Evolutionary conservation across 2,888 invertebrate species (phyloP).

Genomic region (Papilio protenor): DNA sequence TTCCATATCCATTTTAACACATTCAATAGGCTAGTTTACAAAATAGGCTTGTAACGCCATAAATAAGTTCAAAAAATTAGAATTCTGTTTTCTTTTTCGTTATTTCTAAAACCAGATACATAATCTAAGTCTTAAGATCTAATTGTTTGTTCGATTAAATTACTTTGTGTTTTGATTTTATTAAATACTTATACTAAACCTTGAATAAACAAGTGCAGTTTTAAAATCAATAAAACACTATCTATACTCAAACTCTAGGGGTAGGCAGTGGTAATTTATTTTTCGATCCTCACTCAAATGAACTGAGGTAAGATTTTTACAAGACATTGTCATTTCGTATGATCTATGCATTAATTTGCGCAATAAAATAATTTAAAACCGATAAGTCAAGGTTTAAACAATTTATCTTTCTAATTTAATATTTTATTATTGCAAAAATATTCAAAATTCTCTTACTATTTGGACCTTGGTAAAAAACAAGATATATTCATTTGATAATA

Average conservation of each 20-base stretch:
- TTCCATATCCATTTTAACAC: not conserved
- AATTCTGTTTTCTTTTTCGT: too few species aligned
- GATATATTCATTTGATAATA: not conserved
- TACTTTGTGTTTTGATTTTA: too few species aligned
- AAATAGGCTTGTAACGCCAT: too few species aligned
- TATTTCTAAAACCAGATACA: too few species aligned
- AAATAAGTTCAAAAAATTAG: too few species aligned
- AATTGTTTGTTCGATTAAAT: too few species aligned
- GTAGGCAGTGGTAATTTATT: not conserved
- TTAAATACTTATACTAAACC: not conserved
- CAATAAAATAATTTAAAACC: slow-evolving; percentile 1
- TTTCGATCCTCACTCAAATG: not conserved
- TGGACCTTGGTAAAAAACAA: not conserved
- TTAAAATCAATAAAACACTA: not conserved
- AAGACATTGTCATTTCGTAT: not conserved
- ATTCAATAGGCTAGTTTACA: too few species aligned
- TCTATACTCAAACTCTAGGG: not conserved
- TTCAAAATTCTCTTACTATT: not conserved
- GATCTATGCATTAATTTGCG: not conserved
- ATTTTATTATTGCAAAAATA: slow-evolving; percentile 1
- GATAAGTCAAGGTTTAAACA: not conserved
- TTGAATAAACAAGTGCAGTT: not conserved
- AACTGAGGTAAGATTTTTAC: not conserved
- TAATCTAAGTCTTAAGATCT: too few species aligned
- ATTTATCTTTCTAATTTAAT: not conserved